Percentiles rank a stretch among this genome's conserved stretches.
Evolutionary conservation across 2,113 vertebrate species (phyloP).

Genomic region (Myrmecobius fasciatus): DNA sequence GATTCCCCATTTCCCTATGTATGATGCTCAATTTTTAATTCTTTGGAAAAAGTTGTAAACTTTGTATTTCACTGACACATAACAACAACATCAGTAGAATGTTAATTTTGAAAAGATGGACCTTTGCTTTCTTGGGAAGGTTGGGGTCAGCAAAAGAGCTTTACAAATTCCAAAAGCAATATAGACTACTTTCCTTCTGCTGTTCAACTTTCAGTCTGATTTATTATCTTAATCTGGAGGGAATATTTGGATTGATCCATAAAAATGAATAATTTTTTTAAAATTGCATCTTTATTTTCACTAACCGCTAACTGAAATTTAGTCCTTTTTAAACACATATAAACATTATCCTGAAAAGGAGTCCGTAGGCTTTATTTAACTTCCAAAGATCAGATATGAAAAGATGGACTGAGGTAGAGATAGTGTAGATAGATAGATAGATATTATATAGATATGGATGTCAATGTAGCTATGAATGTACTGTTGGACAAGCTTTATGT

Average conservation of each 20-base stretch:
- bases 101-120: neutral
- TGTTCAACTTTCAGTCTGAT: neutral
- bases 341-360: neutral
- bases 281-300: neutral
- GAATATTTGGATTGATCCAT: neutral
- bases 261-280: neutral
- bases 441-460: too few species aligned
- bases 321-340: neutral
- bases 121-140: neutral
- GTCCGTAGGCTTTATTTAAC: neutral
- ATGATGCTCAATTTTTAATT: neutral
- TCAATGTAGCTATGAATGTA: too few species aligned
- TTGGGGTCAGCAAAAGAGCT: neutral
- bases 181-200: rapidly evolving
- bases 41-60: neutral
- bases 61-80: neutral
- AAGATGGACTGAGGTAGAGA: neutral
- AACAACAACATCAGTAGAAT: neutral
- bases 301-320: neutral
- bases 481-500: neutral
- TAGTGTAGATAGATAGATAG: neutral
- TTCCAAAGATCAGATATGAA: neutral
- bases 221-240: neutral
- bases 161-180: neutral
- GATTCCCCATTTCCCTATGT: neutral